phyloP scores from a whole-genome alignment of 2,888 invertebrate genomes.

The Caenorhabditis sp. region DNA sequence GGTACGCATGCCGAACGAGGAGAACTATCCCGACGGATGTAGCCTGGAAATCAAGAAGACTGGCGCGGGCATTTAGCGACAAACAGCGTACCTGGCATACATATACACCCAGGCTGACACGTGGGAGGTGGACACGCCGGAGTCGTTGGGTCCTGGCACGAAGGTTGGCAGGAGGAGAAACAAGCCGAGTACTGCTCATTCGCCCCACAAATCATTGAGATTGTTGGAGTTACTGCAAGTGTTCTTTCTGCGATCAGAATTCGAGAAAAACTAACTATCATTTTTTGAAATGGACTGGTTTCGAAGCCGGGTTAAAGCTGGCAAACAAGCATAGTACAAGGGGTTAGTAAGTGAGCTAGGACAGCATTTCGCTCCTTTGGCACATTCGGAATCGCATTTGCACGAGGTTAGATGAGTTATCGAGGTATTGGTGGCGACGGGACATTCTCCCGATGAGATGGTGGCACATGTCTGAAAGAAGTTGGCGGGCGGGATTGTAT shows the following conservation, averaged over 20 bases:
- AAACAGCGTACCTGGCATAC: conserved; percentile 66
- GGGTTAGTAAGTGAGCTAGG: conserved; percentile 41
- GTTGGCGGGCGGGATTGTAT: neutral
- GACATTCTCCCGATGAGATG: conserved; percentile 40
- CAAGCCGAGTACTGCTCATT: conserved; percentile 67
- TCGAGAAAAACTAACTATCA: conserved; percentile 11
- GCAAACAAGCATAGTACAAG: conserved; percentile 41
- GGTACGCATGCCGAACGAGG: conserved; percentile 64
- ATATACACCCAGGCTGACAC: conserved; percentile 67
- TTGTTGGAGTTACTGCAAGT: conserved; percentile 58
- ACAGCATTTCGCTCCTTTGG: conserved; percentile 59
- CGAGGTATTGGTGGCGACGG: conserved; percentile 18
- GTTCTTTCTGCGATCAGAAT: no score
- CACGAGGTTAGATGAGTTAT: conserved; percentile 44
- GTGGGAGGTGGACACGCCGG: conserved; percentile 61
- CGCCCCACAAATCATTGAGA: conserved; percentile 55
- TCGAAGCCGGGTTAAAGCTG: conserved; percentile 29
- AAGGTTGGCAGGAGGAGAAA: conserved; percentile 63
- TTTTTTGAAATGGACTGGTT: conserved; percentile 33
- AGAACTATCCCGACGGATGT: conserved; percentile 63
- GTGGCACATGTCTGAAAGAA: conserved; percentile 35
- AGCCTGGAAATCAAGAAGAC: conserved; percentile 42
- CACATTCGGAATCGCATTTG: conserved; percentile 64
- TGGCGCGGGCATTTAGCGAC: no score
- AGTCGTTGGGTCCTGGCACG: conserved; percentile 65